phyloP scores from a whole-genome alignment of 2,797 vertebrate species.

The Eleutherodactylus coqui region DNA sequence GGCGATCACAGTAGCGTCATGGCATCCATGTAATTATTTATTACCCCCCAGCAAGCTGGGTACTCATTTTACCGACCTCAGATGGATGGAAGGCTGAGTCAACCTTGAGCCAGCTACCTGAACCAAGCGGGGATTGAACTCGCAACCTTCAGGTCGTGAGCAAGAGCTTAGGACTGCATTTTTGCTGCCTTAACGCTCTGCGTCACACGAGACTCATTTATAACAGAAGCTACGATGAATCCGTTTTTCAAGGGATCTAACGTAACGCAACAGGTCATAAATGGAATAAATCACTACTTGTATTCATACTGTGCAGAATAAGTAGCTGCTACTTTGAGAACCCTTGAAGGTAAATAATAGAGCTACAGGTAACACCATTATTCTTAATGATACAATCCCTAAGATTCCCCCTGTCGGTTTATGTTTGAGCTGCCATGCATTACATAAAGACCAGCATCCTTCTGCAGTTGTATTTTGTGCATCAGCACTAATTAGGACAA shows the following conservation, averaged over 20 bases:
- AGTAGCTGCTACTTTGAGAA: conserved; percentile 23
- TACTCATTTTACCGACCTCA: too few species aligned
- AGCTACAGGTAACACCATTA: background rate
- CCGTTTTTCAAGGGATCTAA: too few species aligned
- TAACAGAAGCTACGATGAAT: too few species aligned
- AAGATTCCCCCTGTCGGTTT: conserved; percentile 15
- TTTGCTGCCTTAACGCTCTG: too few species aligned
- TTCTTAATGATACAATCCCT: background rate
- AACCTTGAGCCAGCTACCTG: too few species aligned
- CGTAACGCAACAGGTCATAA: background rate
- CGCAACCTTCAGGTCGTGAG: too few species aligned
- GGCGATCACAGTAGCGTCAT: background rate
- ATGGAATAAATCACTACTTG: background rate
- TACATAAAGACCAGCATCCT: background rate
- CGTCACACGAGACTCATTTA: too few species aligned
- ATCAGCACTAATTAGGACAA: conserved; percentile 30
- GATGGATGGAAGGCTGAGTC: too few species aligned
- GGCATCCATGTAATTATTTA: too few species aligned
- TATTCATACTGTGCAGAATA: background rate
- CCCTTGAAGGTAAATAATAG: background rate
- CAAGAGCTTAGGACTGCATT: too few species aligned
- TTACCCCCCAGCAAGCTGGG: too few species aligned
- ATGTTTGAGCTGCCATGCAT: conserved; percentile 2
- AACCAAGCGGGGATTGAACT: too few species aligned
- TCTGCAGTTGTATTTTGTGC: conserved; percentile 23